Percentiles rank a stretch among this genome's conserved stretches.
These are phyloP conservation scores for Drosophila pullipes DNA, from an alignment of 2,888 invertebrate species.

Conservation along the genomic window DNA sequence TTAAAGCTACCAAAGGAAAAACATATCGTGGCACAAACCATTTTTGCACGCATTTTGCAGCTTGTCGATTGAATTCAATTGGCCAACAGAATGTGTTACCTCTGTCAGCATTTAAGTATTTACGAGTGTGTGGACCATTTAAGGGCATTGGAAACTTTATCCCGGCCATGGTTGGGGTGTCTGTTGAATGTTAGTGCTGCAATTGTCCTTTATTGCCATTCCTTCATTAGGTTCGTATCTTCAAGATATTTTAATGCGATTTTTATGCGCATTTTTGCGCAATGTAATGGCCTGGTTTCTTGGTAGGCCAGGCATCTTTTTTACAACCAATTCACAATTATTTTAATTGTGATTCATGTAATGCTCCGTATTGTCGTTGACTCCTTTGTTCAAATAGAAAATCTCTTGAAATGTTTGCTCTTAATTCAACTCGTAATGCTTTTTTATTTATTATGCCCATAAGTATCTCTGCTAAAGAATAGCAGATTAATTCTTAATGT, in stretches of 20 bases:
- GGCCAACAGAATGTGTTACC: constrained; percentile 34
- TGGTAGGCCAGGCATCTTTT: constrained; percentile 23
- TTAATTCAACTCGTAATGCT: constrained; percentile 5
- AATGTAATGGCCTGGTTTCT: constrained; percentile 46
- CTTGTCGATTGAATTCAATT: constrained; percentile 56
- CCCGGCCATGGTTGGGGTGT: constrained; percentile 18
- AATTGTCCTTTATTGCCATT: constrained; percentile 76
- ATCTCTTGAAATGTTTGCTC: background rate
- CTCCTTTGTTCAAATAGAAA: constrained; percentile 20
- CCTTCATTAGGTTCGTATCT: constrained; percentile 59
- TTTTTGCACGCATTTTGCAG: constrained; percentile 68
- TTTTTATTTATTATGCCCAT: background rate
- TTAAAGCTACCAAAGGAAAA: constrained; percentile 32
- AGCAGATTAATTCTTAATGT: background rate
- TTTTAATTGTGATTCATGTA: constrained; percentile 75
- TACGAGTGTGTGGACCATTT: constrained; percentile 47
- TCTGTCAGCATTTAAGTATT: constrained; percentile 36
- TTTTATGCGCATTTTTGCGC: constrained; percentile 73
- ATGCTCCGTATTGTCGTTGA: constrained; percentile 41
- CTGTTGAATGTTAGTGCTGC: constrained; percentile 28
- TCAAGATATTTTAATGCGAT: constrained; percentile 69
- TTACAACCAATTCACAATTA: constrained; percentile 40
- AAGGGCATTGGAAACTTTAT: constrained; percentile 65
- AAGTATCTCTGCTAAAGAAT: background rate
- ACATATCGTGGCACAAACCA: constrained; percentile 20